Percentiles rank a stretch among this genome's conserved stretches.
Conservation (phyloP, 2,797 vertebrate genomes). For the Xiphorhynchus erythropygius region DNA sequence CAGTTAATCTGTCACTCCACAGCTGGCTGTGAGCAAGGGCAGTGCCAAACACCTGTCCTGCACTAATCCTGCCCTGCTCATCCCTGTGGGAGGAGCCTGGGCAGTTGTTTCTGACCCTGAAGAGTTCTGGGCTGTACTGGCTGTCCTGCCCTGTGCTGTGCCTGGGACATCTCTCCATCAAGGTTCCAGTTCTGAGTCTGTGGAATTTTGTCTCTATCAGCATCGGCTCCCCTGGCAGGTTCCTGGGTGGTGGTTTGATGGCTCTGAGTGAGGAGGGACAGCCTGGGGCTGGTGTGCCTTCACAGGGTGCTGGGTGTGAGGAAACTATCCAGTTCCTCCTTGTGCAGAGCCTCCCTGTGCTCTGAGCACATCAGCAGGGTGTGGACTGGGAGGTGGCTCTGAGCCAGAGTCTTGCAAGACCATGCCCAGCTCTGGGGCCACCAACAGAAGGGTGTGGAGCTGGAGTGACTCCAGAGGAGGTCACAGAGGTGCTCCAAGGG, state of each 20-base stretch:
- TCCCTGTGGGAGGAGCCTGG: not conserved
- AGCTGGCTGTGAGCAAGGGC: not conserved
- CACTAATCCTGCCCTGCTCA: not conserved
- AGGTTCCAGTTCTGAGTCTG: not conserved
- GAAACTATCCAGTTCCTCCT: not conserved
- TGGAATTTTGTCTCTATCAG: not conserved
- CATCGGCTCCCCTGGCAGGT: not conserved
- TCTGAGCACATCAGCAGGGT: not conserved
- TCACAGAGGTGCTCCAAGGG: fast-evolving
- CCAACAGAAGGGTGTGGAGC: not conserved
- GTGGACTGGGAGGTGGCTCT: not conserved
- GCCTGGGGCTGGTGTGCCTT: not conserved
- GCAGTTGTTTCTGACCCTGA: not conserved
- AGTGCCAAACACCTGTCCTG: not conserved
- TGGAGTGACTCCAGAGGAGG: not conserved
- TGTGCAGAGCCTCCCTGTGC: not conserved
- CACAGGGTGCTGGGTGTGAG: not conserved
- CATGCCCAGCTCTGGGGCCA: not conserved
- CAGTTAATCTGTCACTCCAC: not conserved
- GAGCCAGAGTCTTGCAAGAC: not conserved
- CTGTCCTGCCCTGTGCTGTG: not conserved
- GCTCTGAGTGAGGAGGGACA: not conserved
- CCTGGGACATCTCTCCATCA: not conserved
- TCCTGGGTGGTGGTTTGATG: not conserved
- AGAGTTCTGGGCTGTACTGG: not conserved